Conservation (phyloP, 2,888 invertebrate species). For the Volucella inanis region DNA sequence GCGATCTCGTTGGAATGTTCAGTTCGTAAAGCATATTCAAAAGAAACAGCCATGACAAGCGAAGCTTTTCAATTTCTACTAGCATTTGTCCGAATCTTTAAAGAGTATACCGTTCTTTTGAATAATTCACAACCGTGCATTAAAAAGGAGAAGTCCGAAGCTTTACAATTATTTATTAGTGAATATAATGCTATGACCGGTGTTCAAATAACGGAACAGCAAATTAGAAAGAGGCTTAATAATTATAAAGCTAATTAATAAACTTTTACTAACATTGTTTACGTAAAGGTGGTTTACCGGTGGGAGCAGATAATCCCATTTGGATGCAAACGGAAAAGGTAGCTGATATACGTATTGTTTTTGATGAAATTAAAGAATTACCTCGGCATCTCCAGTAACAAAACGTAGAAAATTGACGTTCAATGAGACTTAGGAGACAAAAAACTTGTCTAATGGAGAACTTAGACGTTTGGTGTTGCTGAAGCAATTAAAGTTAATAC, state of each 20-base stretch:
- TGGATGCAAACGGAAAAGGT: constrained; percentile 4
- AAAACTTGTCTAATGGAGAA: too few relatives aligned
- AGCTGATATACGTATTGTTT: constrained; percentile 4
- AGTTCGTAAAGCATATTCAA: too few relatives aligned
- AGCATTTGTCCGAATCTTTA: neutral
- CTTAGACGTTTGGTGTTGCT: too few relatives aligned
- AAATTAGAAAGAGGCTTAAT: too few relatives aligned
- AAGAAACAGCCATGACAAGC: constrained; percentile 4
- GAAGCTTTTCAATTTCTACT: constrained; percentile 10
- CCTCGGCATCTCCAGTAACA: neutral
- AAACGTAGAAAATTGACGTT: too few relatives aligned
- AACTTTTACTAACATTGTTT: constrained; percentile 1
- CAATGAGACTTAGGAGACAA: too few relatives aligned
- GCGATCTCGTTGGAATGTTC: constrained; percentile 21
- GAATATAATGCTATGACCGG: constrained; percentile 1
- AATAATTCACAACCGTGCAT: too few relatives aligned
- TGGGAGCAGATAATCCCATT: constrained; percentile 1
- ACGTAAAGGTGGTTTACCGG: neutral
- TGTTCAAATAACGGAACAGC: neutral
- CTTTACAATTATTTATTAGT: constrained; percentile 14
- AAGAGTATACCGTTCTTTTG: constrained; percentile 4
- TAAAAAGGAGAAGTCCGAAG: too few relatives aligned
- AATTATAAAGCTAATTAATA: constrained; percentile 5
- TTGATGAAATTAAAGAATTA: neutral
- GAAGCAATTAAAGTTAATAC: too few relatives aligned